Conservation (phyloP, 2,113 vertebrate genomes). For the Uropsilus gracilis region DNA sequence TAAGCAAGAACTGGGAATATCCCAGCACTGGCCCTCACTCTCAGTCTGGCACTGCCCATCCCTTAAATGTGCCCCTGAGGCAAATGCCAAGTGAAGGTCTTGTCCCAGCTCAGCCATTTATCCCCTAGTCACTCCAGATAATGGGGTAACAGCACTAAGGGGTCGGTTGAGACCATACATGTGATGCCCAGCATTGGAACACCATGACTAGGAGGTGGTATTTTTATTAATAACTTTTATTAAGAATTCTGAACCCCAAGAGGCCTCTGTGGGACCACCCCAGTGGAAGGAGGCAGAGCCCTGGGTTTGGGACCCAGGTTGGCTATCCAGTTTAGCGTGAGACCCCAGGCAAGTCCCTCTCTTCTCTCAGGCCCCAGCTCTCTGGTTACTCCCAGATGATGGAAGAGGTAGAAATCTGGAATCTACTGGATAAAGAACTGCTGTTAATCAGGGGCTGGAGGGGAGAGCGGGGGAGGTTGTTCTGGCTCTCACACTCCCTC, state of each 20-base stretch:
- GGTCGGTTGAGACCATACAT: background rate
- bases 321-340: background rate
- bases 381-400: background rate
- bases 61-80: rapidly evolving
- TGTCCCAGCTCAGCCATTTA: background rate
- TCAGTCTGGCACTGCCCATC: background rate
- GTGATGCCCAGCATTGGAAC: too few relatives aligned
- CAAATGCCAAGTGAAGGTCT: background rate
- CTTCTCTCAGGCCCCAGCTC: background rate
- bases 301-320: background rate
- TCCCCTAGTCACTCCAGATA: background rate
- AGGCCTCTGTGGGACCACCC: background rate
- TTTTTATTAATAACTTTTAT: background rate
- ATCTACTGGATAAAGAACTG: background rate
- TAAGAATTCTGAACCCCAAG: background rate
- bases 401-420: background rate
- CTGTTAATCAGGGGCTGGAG: background rate
- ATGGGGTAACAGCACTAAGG: rapidly evolving
- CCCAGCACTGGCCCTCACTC: background rate
- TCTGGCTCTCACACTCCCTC: background rate
- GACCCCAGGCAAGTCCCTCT: background rate
- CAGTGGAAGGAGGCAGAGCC: background rate
- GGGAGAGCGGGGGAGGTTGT: background rate
- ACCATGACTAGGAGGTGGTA: rapidly evolving
- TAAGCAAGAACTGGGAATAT: background rate